A percentile compares a stretch with the other conserved stretches of the same genome.
Conservation (phyloP, 2,888 invertebrate species). For the Drosophila parthenogenetica region DNA sequence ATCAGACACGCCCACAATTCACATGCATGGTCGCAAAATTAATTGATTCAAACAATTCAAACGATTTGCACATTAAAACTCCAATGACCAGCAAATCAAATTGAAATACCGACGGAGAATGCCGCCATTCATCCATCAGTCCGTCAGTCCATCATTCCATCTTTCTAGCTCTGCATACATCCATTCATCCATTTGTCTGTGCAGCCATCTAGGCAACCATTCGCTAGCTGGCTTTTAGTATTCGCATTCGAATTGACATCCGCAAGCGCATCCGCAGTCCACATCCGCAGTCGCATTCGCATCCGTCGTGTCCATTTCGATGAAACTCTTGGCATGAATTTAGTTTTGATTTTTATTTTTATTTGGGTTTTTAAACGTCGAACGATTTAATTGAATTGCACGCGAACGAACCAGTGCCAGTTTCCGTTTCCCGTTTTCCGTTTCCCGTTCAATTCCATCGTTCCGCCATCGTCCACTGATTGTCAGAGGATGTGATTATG, state of each 20-base stretch:
- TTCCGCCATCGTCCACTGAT: background rate
- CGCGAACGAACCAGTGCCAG: conserved; percentile 29
- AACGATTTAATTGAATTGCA: conserved; percentile 75
- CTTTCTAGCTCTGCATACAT: background rate
- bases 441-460: background rate
- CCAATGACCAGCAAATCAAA: conserved; percentile 67
- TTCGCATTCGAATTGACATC: conserved; percentile 22
- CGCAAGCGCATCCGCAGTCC: conserved; percentile 17
- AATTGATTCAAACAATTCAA: conserved; percentile 77
- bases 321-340: conserved; percentile 66
- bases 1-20: conserved; percentile 18
- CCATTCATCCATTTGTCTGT: background rate
- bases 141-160: background rate
- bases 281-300: conserved; percentile 15
- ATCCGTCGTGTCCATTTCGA: conserved; percentile 31
- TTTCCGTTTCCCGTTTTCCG: background rate
- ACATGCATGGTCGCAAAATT: conserved; percentile 60
- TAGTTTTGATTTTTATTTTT: conserved; percentile 80
- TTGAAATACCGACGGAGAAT: conserved; percentile 68
- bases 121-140: background rate
- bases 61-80: conserved; percentile 76
- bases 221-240: conserved; percentile 31
- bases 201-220: background rate
- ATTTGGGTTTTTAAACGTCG: conserved; percentile 63
- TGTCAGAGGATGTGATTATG: conserved; percentile 47